Percentiles rank a stretch among this genome's conserved stretches.
Evolutionary conservation across 2,888 invertebrate species (phyloP).

Genomic region (Drosophila mettleri): DNA sequence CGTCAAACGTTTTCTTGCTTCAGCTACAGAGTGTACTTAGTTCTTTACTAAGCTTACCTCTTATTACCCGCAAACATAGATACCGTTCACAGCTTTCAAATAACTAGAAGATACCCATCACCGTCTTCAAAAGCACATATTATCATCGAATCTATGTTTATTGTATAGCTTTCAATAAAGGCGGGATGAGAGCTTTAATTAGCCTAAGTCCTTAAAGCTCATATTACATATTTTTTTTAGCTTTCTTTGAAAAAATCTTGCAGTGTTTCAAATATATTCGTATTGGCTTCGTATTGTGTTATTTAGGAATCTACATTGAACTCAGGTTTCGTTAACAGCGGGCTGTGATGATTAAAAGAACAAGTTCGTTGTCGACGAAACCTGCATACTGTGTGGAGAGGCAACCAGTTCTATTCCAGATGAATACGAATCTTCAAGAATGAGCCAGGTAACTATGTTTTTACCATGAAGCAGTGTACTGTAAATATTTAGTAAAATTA

Average conservation of each 20-base stretch:
- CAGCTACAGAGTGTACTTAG: constrained; percentile 9
- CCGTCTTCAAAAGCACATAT: neutral
- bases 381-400: constrained; percentile 92
- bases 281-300: neutral
- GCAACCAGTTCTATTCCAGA: constrained; percentile 36
- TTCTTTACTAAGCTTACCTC: constrained; percentile 22
- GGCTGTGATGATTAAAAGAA: constrained; percentile 87
- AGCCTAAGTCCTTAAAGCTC: no score
- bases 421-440: neutral
- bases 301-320: constrained; percentile 87
- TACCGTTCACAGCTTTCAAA: constrained; percentile 30
- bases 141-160: no score
- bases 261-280: neutral
- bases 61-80: constrained; percentile 1
- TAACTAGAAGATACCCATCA: neutral
- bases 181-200: no score
- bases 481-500: neutral
- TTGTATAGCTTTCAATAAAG: no score
- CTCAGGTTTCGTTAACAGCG: constrained; percentile 95
- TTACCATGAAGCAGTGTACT: neutral
- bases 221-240: neutral
- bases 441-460: no score
- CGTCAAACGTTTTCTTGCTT: constrained; percentile 25
- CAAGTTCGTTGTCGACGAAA: constrained; percentile 98
- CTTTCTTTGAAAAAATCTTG: neutral